These are phyloP conservation scores for Pteronura brasiliensis DNA, from an alignment of 2,113 vertebrate genomes.

Conservation along the genomic window DNA sequence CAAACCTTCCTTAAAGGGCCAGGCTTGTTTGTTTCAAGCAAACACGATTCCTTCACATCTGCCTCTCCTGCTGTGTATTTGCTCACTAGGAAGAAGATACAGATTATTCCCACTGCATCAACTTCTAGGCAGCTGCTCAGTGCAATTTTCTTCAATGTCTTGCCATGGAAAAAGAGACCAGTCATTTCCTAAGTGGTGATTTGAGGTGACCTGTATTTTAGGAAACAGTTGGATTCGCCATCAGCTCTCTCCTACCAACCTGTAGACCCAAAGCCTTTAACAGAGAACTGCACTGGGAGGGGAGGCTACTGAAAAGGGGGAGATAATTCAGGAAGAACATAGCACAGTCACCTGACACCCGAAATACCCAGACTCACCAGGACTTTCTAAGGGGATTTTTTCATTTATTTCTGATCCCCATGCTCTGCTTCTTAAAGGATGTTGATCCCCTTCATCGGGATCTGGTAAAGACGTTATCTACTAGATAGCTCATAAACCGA, in stretches of 20 bases:
- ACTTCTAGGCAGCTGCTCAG: constrained; percentile 75
- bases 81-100: constrained; percentile 75
- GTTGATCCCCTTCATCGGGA: background rate
- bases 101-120: constrained; percentile 79
- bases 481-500: background rate
- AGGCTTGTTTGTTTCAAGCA: constrained; percentile 74
- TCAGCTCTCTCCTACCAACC: constrained; percentile 69
- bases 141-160: constrained; percentile 83
- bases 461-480: background rate
- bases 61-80: constrained; percentile 75
- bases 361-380: background rate
- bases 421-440: background rate
- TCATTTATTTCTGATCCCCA: background rate
- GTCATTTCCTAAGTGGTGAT: constrained; percentile 82
- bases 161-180: constrained; percentile 77
- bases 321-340: background rate
- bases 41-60: constrained; percentile 59
- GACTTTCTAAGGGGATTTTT: background rate
- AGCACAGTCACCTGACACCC: background rate
- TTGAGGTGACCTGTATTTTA: constrained; percentile 81
- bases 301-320: constrained; percentile 52
- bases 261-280: constrained; percentile 62
- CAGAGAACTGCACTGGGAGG: constrained; percentile 54
- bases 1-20: constrained; percentile 64
- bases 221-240: constrained; percentile 76